Percentiles rank a stretch among this genome's conserved stretches.
Conservation (phyloP, 2,888 invertebrate genomes). For the Torymus texanus region DNA sequence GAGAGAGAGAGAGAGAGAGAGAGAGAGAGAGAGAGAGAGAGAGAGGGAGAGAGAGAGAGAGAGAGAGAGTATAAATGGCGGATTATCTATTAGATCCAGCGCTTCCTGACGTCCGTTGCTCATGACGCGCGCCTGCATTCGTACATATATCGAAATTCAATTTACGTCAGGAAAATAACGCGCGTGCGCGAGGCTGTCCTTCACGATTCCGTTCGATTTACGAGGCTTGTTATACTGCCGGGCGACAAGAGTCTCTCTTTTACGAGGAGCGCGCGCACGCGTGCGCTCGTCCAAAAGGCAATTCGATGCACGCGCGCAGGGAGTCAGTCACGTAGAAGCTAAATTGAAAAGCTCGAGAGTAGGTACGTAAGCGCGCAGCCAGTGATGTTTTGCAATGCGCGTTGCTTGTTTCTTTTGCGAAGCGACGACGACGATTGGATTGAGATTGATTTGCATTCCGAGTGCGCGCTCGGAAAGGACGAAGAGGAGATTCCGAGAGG, state of each 20-base stretch:
- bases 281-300: too few relatives aligned
- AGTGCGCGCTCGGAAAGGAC: neutral
- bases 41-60: neutral
- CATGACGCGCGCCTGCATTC: conserved; percentile 58
- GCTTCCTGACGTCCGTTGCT: conserved; percentile 38
- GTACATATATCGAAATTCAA: conserved; percentile 63
- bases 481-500: too few relatives aligned
- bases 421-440: conserved; percentile 17
- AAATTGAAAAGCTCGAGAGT: conserved; percentile 38
- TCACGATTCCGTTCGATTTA: conserved; percentile 49
- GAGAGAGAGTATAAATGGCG: neutral
- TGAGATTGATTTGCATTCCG: conserved; percentile 47
- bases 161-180: conserved; percentile 57
- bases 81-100: neutral
- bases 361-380: neutral
- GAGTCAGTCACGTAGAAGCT: conserved; percentile 11
- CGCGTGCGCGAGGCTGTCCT: conserved; percentile 34
- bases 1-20: neutral
- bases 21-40: neutral
- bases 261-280: conserved; percentile 14
- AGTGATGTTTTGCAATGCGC: neutral
- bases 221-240: conserved; percentile 43
- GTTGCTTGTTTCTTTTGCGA: conserved; percentile 12
- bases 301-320: conserved; percentile 24
- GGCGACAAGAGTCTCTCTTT: conserved; percentile 41